Base-by-base conservation (phyloP, 1,140 invertebrate species). In the Brachionus paranguensis region DNA sequence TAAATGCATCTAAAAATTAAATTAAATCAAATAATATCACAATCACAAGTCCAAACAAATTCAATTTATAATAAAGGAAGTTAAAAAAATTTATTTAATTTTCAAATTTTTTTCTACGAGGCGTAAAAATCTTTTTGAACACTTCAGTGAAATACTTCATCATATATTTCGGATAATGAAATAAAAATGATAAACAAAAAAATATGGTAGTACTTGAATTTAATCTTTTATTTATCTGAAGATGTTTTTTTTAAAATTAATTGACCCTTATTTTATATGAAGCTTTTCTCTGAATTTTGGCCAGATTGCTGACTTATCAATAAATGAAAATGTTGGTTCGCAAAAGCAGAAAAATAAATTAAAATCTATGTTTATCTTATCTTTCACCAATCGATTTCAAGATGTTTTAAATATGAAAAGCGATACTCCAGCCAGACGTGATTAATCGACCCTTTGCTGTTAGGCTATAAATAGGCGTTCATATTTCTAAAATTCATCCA, bases 321-420 rank as follows among this genome's bases (percentile, higher is more conserved):
- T 20, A 72, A 72, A 41, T 20, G 1, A 72, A 72, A 37, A 72
- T 10, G 12, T 41, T 72, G 37, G 68, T 53, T 50, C 72, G n/a
- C 27, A 20, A 27, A 20, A 27, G 14, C 43, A 76, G n/a, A 27
- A n/a, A 74, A 43, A 37, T 29, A 74, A 43, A 76, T 27, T 50
- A 76, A 47, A 24, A 70, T n/a, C 33, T 20, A 17, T 76, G 33
- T 76, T 76, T 76, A 76, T 76, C 72, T 37, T 76, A 76, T 76
- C 43, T 76, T 29, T 27, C 20, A 33, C 27, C 37, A 74, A 33
- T 50, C 20, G 12, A 24, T 50, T 50, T 76, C 24, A 27, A 27
- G 27, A 50, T 76, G n/a, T 20, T 45, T 50, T 76, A 50, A 50
- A 24, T 10, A 72, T 68, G 33, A 41, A 68, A 68, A 68, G 65